Base-by-base conservation (phyloP, 2,888 invertebrate species). In the Drosophila koepferae region DNA sequence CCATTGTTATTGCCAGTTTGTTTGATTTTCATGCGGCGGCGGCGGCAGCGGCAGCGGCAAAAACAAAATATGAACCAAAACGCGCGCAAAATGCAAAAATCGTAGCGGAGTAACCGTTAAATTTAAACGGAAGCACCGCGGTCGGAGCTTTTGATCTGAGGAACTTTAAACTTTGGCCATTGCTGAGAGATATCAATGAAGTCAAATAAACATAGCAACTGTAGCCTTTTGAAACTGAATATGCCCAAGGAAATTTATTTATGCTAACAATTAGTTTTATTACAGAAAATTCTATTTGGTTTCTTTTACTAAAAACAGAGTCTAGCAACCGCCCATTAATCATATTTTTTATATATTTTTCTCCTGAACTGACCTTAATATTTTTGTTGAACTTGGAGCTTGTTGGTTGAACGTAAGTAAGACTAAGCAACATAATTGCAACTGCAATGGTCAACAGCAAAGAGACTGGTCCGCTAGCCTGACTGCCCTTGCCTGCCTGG, bases 21-120 rank as follows among this genome's bases (percentile, higher is more conserved):
- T 85, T 88, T 84, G 82, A 60, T 68, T 85, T 82, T 74, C 73
- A 62, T 63, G 68, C 59, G 81, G 44, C 46, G 36, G 16, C 46
- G 36, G 16, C 38, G 34, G 34, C 34, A 34, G 9, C 38, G 34
- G 9, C 34, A 34, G 9, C 51, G 61, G 55, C 34, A 41, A 65
- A 74, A 54, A 41, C 44, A 6, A 64, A 55, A 28, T 7, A 44
- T 16, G 28, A 41, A 28, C 28, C 5, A 43, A 31, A 23, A 60
- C 31, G 62, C 55, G 54, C 40, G 40, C 34, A 23, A 69, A 59
- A 60, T 54, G 43, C 46, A 55, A 63, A 62, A 69, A 63, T n/a
- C 2, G 12, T 41, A 55, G 20, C 8, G 8, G 3, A 16, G 18
- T 8, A 36, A 14, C 59, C 34, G 46, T 34, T 48, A 14, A 40